phyloP scores from a whole-genome alignment of 1,140 invertebrate species.

The Drosophila sturtevanti region DNA sequence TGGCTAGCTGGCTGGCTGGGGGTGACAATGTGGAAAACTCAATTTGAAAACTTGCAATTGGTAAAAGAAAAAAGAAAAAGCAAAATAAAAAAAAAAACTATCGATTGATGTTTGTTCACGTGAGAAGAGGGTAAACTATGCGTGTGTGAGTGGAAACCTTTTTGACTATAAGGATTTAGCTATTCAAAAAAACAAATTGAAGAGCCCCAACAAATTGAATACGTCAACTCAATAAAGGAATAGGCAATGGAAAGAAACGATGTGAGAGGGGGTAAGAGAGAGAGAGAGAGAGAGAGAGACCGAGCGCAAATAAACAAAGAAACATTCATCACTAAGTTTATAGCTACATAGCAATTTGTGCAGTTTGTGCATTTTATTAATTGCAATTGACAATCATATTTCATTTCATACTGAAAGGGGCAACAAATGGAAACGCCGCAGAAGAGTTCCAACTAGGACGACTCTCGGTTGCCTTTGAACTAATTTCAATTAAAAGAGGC shows the following conservation, averaged over 20 bases:
- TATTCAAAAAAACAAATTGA: constrained; percentile 29
- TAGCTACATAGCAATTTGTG: too few species aligned
- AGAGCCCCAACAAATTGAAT: constrained; percentile 33
- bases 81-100: constrained; percentile 37
- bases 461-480: constrained; percentile 13
- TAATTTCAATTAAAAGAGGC: constrained; percentile 62
- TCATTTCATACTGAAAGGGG: constrained; percentile 62
- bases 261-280: too few species aligned
- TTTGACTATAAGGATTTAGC: constrained; percentile 29
- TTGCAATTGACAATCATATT: constrained; percentile 48
- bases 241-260: background rate
- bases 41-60: constrained; percentile 45
- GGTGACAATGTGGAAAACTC: constrained; percentile 42
- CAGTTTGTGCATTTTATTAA: constrained; percentile 9
- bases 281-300: too few species aligned
- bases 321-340: too few species aligned
- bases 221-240: background rate
- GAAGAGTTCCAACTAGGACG: constrained; percentile 12
- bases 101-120: constrained; percentile 47
- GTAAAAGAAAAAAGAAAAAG: constrained; percentile 9
- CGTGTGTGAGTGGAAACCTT: constrained; percentile 21
- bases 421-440: background rate
- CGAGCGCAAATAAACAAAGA: background rate
- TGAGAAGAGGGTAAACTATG: background rate
- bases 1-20: too few species aligned